Evolutionary conservation across 2,888 invertebrate species (phyloP).

Genomic region (Drepana falcataria): DNA sequence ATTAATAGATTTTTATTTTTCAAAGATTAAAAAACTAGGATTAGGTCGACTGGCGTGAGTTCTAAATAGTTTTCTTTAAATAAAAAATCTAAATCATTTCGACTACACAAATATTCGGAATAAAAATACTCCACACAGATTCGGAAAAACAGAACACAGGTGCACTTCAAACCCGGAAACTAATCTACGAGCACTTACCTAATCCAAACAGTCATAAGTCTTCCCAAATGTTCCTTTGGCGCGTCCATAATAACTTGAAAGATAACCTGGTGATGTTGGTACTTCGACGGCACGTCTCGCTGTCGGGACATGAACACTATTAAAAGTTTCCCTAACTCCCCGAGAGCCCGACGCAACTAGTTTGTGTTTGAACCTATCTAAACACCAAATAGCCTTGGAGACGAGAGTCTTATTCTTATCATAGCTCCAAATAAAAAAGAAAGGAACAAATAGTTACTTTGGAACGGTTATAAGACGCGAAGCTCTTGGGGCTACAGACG

Average conservation of each 20-base stretch:
- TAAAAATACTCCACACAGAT: not conserved
- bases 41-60: not conserved
- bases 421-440: conserved; percentile 2
- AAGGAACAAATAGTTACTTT: conserved; percentile 1
- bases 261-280: conserved; percentile 21
- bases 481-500: not conserved
- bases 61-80: not conserved
- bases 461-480: not conserved
- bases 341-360: conserved; percentile 56
- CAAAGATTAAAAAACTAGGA: not conserved
- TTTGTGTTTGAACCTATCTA: conserved; percentile 46
- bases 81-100: not conserved
- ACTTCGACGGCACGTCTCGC: conserved; percentile 33
- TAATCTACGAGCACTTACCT: not conserved
- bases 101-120: not conserved
- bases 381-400: conserved; percentile 28
- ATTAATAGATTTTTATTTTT: not conserved
- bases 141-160: not conserved
- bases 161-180: conserved; percentile 5
- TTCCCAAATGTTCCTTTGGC: not conserved
- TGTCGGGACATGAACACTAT: conserved; percentile 61
- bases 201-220: not conserved
- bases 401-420: conserved; percentile 4
- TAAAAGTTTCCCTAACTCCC: conserved; percentile 65
- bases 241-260: conserved; percentile 14